Conservation (phyloP, 2,888 invertebrate species). For the Seira musarum region DNA sequence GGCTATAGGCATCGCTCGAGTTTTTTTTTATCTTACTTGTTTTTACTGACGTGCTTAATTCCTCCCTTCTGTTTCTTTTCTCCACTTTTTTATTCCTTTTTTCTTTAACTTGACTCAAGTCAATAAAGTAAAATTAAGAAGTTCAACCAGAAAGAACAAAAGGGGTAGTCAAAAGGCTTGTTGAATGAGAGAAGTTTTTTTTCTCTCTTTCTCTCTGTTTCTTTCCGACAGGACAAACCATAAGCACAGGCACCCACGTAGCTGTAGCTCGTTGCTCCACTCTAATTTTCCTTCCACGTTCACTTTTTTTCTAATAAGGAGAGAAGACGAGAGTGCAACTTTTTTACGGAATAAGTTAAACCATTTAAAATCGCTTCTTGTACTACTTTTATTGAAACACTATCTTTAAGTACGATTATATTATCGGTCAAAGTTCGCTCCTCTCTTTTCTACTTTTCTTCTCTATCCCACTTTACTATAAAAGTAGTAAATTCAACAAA, state of each 20-base stretch:
- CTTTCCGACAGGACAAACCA: no score
- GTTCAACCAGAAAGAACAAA: constrained; percentile 55
- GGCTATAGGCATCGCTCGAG: neutral
- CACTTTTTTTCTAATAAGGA: constrained; percentile 2
- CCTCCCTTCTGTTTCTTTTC: constrained; percentile 30
- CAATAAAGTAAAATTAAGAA: constrained; percentile 70
- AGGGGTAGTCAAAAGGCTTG: constrained; percentile 2
- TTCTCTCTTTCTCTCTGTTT: neutral
- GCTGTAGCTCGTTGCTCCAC: no score
- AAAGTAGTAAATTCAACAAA: no score
- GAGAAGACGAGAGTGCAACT: neutral
- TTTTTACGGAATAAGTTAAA: neutral
- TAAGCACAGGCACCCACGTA: no score
- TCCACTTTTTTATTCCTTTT: constrained; percentile 30
- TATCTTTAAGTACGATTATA: no score
- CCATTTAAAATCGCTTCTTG: constrained; percentile 22
- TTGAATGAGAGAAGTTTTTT: constrained; percentile 1
- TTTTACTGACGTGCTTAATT: constrained; percentile 38
- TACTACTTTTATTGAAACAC: no score
- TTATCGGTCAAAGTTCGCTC: no score
- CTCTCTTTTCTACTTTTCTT: no score
- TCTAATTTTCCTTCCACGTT: no score
- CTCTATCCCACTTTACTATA: no score
- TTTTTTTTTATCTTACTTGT: constrained; percentile 6
- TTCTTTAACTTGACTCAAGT: constrained; percentile 51